Percentiles rank a stretch among this genome's conserved stretches.
These are phyloP conservation scores for Asobara japonica DNA, from an alignment of 1,140 invertebrate genomes.

Conservation along the genomic window DNA sequence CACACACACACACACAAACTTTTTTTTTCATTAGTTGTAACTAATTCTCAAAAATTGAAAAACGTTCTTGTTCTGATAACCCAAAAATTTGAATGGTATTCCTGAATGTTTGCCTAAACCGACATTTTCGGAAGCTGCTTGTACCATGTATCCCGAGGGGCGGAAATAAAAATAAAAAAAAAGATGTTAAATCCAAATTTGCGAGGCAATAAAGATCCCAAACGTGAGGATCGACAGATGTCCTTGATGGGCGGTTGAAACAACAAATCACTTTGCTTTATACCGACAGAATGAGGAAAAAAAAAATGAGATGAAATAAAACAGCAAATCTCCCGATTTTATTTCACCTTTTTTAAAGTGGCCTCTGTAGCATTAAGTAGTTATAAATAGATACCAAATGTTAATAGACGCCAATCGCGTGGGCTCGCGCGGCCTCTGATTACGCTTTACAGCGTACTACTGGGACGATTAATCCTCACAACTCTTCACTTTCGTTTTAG, in stretches of 20 bases:
- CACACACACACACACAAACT: too few species aligned
- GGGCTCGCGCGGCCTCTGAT: slow-evolving; percentile 7
- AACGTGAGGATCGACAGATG: slow-evolving; percentile 1
- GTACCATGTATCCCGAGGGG: neutral
- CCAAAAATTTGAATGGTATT: neutral
- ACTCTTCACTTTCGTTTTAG: neutral
- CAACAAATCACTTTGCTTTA: neutral
- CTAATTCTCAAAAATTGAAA: too few species aligned
- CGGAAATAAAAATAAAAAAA: neutral
- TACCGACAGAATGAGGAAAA: neutral
- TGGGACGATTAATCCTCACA: neutral
- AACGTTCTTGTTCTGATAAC: too few species aligned
- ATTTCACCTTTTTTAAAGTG: neutral
- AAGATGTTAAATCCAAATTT: slow-evolving; percentile 10
- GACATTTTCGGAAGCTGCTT: neutral
- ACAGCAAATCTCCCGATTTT: neutral
- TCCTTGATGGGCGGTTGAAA: neutral
- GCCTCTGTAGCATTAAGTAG: neutral
- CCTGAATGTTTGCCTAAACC: too few species aligned
- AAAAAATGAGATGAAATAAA: neutral
- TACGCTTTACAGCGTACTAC: slow-evolving; percentile 1
- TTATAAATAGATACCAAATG: slow-evolving; percentile 15
- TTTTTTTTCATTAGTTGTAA: too few species aligned
- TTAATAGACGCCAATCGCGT: slow-evolving; percentile 7
- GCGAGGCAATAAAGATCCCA: neutral